A percentile compares a stretch with the other conserved stretches of the same genome.
These are phyloP conservation scores for Anniella stebbinsi DNA, from an alignment of 2,797 vertebrate species.

Conservation along the genomic window DNA sequence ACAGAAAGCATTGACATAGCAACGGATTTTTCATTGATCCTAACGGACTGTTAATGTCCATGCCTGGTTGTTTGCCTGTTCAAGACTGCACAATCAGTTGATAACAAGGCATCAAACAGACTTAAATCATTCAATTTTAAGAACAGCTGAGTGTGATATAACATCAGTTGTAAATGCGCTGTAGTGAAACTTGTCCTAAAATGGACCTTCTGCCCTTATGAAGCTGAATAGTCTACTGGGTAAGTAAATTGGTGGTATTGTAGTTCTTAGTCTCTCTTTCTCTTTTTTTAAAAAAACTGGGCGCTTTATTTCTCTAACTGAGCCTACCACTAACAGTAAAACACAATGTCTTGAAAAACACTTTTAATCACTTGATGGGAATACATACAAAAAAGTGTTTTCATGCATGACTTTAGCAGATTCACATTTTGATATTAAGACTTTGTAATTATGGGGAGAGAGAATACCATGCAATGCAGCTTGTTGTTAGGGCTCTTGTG, in stretches of 20 bases:
- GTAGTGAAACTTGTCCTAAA: not conserved
- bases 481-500: not conserved
- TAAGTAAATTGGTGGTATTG: not conserved
- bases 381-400: not conserved
- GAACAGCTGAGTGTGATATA: not conserved
- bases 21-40: slow-evolving; percentile 17
- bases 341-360: not conserved
- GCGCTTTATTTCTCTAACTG: not conserved
- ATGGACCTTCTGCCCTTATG: not conserved
- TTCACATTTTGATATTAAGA: slow-evolving; percentile 7
- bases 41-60: slow-evolving; percentile 40
- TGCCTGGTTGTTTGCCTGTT: slow-evolving; percentile 37
- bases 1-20: slow-evolving; percentile 10
- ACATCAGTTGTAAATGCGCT: slow-evolving; percentile 3
- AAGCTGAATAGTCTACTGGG: slow-evolving; percentile 1
- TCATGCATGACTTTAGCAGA: not conserved
- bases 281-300: not conserved
- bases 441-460: not conserved
- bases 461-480: not conserved
- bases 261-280: not conserved
- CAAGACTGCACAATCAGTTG: slow-evolving; percentile 38
- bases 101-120: slow-evolving; percentile 20
- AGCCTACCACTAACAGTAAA: not conserved
- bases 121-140: slow-evolving; percentile 9
- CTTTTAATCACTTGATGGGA: not conserved